Evolutionary conservation across 2,113 vertebrate genomes (phyloP).

Genomic region (Asarcornis scutulata): DNA sequence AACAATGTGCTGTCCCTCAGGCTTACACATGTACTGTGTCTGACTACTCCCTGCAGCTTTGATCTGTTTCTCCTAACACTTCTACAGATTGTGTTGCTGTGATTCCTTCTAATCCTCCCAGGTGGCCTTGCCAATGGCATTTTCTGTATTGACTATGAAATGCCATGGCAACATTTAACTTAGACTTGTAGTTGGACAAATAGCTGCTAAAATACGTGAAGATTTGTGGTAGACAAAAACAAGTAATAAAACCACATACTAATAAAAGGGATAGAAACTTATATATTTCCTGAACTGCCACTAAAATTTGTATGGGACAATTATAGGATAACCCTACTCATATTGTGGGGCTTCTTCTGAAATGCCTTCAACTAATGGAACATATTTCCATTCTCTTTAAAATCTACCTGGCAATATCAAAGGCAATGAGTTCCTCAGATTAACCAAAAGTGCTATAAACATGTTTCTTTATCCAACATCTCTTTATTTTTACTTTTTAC

Average conservation of each 20-base stretch:
- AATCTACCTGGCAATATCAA: background rate
- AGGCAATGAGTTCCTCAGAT: background rate
- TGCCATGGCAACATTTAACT: background rate
- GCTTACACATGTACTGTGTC: background rate
- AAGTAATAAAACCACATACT: background rate
- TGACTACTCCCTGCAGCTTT: background rate
- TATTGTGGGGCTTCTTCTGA: background rate
- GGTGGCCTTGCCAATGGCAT: background rate
- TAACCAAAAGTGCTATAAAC: background rate
- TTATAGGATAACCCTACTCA: background rate
- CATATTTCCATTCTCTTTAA: background rate
- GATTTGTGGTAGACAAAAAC: background rate
- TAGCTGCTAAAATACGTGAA: background rate
- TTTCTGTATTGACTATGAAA: background rate
- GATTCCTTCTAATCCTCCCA: background rate
- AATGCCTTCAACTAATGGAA: background rate
- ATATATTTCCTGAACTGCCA: background rate
- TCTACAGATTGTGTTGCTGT: background rate
- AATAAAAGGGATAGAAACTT: background rate
- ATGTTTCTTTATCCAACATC: background rate
- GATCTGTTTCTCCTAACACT: slow-evolving; percentile 18
- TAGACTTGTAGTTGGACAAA: background rate
- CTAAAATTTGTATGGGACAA: background rate
- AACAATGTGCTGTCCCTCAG: background rate
- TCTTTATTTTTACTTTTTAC: background rate